Base-by-base conservation (phyloP, 30 jellyfish, hydroid and myxozoan genomes). In the Chrysaora quinquecirrha region DNA sequence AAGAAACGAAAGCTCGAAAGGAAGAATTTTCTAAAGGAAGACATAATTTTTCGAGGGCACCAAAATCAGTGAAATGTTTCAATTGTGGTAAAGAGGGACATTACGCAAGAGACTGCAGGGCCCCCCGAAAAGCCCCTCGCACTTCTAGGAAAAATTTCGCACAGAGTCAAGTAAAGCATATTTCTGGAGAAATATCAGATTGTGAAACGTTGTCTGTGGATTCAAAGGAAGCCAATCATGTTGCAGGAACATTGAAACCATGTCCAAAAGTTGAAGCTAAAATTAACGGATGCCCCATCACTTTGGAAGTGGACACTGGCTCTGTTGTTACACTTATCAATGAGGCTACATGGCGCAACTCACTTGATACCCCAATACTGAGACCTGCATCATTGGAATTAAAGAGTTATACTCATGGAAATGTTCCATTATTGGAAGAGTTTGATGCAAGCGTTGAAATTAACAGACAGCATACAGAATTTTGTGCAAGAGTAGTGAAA, bases 311-410 rank as follows among this genome's bases (percentile, higher is more conserved):
- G 29, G 90, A 79, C 76, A 48, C 83, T 79, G 90, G 90, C 71
- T 64, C 90, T 63, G 83, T 47, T 32, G 90, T 47, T 69, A 67
- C 85, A 64, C 84, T 80, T 66, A 69, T 80, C 91, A 65, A 80
- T 67, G 84, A 80, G 80, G 92, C 33, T 82, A 69, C 79, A 65
- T 68, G 92, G 92, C 79, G 72, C 85, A 69, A 49, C 77, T 82
- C 48, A 65, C 79, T 67, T 82, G 85, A 82, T 50, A 52, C 89
- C 76, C 78, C 91, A 69, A 20, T 50, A 68, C 50, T 68, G 79
- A 46, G 70, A 81, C 76, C 85, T 68, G 34, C 78, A 31, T 81
- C 85, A n/a, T 81, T 68, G 70, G 85, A 81, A 68, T 68, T 66
- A 50, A 50, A 66, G 78, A 47, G 85, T 67, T 81, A 56, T 81